Base-by-base conservation (phyloP, 2,888 invertebrate genomes). In the Thereva unica region DNA sequence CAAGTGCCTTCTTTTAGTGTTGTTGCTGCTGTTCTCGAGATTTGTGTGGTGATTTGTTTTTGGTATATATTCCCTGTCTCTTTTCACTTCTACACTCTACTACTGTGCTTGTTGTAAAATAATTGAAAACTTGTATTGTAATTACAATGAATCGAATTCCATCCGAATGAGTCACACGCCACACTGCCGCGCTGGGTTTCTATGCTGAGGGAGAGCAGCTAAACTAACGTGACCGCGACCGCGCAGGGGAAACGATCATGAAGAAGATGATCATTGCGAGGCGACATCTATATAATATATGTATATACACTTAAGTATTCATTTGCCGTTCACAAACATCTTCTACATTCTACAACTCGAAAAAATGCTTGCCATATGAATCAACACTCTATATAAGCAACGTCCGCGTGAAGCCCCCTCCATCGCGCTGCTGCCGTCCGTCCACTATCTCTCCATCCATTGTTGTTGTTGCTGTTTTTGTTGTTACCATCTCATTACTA, bases 81-180 rank as follows among this genome's bases (percentile, higher is more conserved):
- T 9, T 1, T 3, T 42, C 42, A 42, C 9, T 8, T 42, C 9
- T 9, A 42, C 9, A 8, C 42, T n/a, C n/a, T 8, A 42, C 6
- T 8, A 42, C 6, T 8, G 34, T 53, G 52, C 47, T 47, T 47
- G 54, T 54, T 64, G 64, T 64, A 54, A 64, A 64, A 54, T 37
- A 64, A 64, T 54, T 64, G 64, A 64, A 64, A 64, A 64, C 64
- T 45, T 53, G 54, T 5, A 10, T 5, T n/a, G 23, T 64, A 55
- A 55, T 66, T 68, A 68, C 68, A 72, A 72, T 72, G 72, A 72
- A 72, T 72, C 70, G 72, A 71, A 72, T 72, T 71, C 72, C 72
- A 66, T 68, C 68, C 34, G 50, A 42, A 69, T 72, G 72, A 72
- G 71, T 72, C 72, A 72, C 55, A 54, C 67, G 12, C 55, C 40